Evolutionary conservation across 2,113 vertebrate genomes (phyloP), one percentile per base, ranked within the genome.

Genomic region (Pycnonotus jocosus): DNA sequence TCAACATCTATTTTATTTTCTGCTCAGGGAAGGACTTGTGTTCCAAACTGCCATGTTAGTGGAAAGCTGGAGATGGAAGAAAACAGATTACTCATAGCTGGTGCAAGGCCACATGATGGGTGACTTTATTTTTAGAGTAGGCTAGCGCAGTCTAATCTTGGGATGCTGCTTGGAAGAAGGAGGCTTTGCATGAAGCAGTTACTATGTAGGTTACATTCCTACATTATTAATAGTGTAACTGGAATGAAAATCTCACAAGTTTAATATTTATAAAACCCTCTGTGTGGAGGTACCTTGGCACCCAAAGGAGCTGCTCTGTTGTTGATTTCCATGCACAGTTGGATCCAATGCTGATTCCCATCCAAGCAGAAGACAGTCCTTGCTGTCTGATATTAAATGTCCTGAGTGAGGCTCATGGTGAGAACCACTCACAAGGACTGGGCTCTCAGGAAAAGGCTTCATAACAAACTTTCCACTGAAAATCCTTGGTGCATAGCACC

Each of bases 51-150:
- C 80, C 83, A 19, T 50, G 50, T 88, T 92, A 72, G 53, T 76
- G 88, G 84, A 81, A 93, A 83, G 70, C 76, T 65, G 58, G 90
- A 86, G 90, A 76, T 86, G 58, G 65, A 92, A 68, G 89, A 95
- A 79, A 84, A 79, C 81, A 93, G 70, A 83, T 94, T 89, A 84
- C 64, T 93, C 80, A 86, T 65, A 79, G 76, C 64, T 86, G 65
- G 81, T 90, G 83, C 66, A 84, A 91, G 54, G 66, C 70, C 70
- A 54, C 70, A 48, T 87, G 93, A 92, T 77, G 90, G 91, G 81
- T 93, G 77, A 79, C 93, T 92, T 94, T 64, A 87, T 95, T 93
- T 93, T 92, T 93, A 72, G 87, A 68, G 74, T 47, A 95, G 78
- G 78, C 78, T 91, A 72, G 81, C 15, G 5, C 81, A 69, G 21